Evolutionary conservation across 2,888 invertebrate species (phyloP).

Genomic region (Chrysolina haemoptera): DNA sequence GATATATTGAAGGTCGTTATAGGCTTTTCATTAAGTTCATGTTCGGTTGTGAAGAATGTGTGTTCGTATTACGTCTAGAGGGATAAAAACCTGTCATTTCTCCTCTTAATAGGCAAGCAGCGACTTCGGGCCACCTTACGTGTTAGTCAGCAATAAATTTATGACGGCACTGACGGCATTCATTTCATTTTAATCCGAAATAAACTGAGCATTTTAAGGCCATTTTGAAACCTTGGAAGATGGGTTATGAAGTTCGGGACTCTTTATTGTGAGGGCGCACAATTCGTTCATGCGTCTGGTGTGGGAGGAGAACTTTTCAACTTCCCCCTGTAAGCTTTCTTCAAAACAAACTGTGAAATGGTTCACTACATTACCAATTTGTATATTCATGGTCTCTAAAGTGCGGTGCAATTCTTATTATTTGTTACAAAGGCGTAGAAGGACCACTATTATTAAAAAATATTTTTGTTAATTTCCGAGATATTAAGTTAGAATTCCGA

Average conservation of each 20-base stretch:
- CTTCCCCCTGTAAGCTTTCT: not conserved
- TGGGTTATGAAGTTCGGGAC: constrained; percentile 46
- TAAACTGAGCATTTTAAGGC: constrained; percentile 61
- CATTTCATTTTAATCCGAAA: constrained; percentile 51
- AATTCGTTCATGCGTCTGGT: constrained; percentile 26
- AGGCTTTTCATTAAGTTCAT: not conserved
- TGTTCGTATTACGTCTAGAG: not conserved
- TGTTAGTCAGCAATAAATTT: constrained; percentile 34
- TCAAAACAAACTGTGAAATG: not conserved
- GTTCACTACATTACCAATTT: not conserved
- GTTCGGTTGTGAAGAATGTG: not conserved
- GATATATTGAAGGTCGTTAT: not conserved
- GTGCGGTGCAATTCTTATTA: not conserved
- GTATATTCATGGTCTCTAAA: not conserved
- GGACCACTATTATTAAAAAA: no score
- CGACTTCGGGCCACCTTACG: constrained; percentile 62
- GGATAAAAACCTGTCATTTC: not conserved
- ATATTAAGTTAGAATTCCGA: no score
- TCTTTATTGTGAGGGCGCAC: constrained; percentile 15
- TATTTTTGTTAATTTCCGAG: no score
- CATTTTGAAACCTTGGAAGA: constrained; percentile 63
- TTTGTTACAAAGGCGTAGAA: no score
- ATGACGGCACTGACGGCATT: constrained; percentile 57
- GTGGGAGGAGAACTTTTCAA: constrained; percentile 2
- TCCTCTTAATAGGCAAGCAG: constrained; percentile 5